Evolutionary conservation across 92 coral and sea anemone genomes (phyloP).

Genomic region (Scolanthus callimorphus): DNA sequence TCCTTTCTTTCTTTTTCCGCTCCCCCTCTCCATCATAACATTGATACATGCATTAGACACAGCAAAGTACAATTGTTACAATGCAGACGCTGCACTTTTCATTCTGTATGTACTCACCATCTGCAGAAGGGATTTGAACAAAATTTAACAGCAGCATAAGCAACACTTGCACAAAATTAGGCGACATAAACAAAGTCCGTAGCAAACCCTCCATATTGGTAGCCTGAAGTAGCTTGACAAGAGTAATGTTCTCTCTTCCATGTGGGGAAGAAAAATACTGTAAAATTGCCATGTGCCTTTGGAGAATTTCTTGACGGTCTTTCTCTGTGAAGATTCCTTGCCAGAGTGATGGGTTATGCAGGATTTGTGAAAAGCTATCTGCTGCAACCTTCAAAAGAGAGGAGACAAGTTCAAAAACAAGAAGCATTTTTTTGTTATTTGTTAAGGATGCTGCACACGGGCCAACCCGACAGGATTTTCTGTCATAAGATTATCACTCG

Average conservation of each 20-base stretch:
- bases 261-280: constrained; percentile 28
- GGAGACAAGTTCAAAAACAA: too few species aligned
- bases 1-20: background rate
- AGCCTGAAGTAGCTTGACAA: constrained; percentile 66
- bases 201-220: constrained; percentile 43
- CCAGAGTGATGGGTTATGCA: constrained; percentile 53
- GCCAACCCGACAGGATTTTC: too few species aligned
- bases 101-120: too few species aligned
- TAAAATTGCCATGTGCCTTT: constrained; percentile 27
- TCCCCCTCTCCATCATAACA: too few species aligned
- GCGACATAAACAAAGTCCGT: constrained; percentile 40
- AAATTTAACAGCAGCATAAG: constrained; percentile 40
- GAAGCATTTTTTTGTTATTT: too few species aligned
- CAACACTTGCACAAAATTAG: constrained; percentile 35
- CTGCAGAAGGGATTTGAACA: constrained; percentile 11
- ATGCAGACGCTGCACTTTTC: too few species aligned
- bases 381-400: constrained; percentile 45
- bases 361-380: constrained; percentile 47
- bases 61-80: too few species aligned
- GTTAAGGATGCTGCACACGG: too few species aligned
- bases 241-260: constrained; percentile 38
- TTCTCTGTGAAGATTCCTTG: constrained; percentile 32
- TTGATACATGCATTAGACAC: too few species aligned
- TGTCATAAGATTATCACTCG: too few species aligned
- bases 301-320: constrained; percentile 41